phyloP scores from a whole-genome alignment of 2,113 vertebrate species.

The Oncorhynchus nerka region DNA sequence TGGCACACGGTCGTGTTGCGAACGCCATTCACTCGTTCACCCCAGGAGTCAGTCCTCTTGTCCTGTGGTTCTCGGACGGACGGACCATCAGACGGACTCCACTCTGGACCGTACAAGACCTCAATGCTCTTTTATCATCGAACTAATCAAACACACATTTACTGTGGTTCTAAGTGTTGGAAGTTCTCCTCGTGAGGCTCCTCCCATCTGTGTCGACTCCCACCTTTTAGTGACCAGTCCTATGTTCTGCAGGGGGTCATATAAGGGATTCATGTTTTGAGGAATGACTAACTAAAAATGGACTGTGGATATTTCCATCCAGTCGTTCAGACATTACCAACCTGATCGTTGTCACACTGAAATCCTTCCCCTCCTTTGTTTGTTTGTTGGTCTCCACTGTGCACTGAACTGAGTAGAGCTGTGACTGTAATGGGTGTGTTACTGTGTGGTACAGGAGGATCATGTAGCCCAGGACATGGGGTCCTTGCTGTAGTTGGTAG shows the following conservation, averaged over 20 bases:
- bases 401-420: conserved; percentile 66
- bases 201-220: conserved; percentile 39
- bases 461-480: no score
- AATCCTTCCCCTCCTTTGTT: no score
- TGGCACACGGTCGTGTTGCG: not conserved
- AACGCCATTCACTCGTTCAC: not conserved
- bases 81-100: not conserved
- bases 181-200: not conserved
- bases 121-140: conserved; percentile 20
- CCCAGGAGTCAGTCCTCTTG: conserved; percentile 24
- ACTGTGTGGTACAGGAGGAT: no score
- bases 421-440: conserved; percentile 66
- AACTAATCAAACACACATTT: conserved; percentile 22
- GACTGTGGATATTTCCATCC: conserved; percentile 21
- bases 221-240: conserved; percentile 64
- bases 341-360: conserved; percentile 77
- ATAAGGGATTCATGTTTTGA: conserved; percentile 55
- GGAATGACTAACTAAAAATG: not conserved
- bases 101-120: not conserved
- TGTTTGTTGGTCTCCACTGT: no score
- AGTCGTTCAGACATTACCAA: not conserved
- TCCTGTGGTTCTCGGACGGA: conserved; percentile 37
- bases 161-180: not conserved
- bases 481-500: no score
- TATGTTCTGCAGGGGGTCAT: conserved; percentile 69